A percentile compares a stretch with the other conserved stretches of the same genome.
Conservation (phyloP, 2,113 vertebrate genomes). For the Datnioides undecimradiatus region DNA sequence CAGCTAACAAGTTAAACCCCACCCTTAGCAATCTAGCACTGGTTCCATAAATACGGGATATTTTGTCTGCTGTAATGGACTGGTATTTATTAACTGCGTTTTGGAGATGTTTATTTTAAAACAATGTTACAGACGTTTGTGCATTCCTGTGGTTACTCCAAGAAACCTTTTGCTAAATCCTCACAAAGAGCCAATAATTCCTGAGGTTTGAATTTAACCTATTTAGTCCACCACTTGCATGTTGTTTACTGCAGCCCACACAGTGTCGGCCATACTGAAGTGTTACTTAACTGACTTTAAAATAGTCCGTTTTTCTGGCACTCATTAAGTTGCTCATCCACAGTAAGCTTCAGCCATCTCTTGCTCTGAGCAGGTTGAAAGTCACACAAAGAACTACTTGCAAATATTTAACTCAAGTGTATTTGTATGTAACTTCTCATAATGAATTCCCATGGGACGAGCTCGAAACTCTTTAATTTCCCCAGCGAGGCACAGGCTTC, state of each 20-base stretch:
- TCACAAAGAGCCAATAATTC: slow-evolving; percentile 23
- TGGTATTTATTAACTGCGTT: slow-evolving; percentile 63
- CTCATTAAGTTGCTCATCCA: background rate
- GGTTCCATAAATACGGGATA: slow-evolving; percentile 66
- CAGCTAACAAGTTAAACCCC: slow-evolving; percentile 50
- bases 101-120: slow-evolving; percentile 56
- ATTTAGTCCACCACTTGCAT: slow-evolving; percentile 6
- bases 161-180: slow-evolving; percentile 23
- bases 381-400: background rate
- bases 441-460: slow-evolving; percentile 15
- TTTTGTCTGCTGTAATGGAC: slow-evolving; percentile 51
- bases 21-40: slow-evolving; percentile 41
- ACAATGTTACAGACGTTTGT: slow-evolving; percentile 33
- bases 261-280: background rate
- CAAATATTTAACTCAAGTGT: slow-evolving; percentile 23
- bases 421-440: slow-evolving; percentile 14
- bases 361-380: slow-evolving; percentile 21
- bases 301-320: background rate
- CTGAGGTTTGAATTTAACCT: slow-evolving; percentile 21
- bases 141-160: slow-evolving; percentile 47
- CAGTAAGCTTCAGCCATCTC: background rate
- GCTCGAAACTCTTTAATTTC: slow-evolving; percentile 44
- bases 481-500: slow-evolving; percentile 21
- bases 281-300: slow-evolving; percentile 9
- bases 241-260: slow-evolving; percentile 31